Conservation (phyloP, 1,140 invertebrate genomes). For the Drosophila nebulosa region DNA sequence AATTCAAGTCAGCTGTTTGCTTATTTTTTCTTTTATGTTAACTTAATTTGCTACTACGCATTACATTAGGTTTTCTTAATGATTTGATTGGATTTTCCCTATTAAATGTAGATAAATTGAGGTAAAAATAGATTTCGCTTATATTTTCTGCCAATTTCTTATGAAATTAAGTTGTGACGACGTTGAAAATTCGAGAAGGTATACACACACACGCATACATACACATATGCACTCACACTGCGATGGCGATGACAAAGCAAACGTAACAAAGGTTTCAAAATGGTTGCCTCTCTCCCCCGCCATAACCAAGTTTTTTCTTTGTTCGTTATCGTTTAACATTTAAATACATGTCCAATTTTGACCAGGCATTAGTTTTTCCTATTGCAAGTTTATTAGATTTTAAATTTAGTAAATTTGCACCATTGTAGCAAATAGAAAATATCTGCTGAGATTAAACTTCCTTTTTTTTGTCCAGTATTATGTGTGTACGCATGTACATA, state of each 20-base stretch:
- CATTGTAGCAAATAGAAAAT: neutral
- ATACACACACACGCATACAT: neutral
- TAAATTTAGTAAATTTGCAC: too few species aligned
- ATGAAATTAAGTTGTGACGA: conserved; percentile 41
- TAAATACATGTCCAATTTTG: too few species aligned
- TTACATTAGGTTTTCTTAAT: neutral
- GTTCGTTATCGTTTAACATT: too few species aligned
- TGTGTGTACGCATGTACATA: neutral
- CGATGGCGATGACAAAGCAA: conserved; percentile 12
- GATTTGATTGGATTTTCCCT: neutral
- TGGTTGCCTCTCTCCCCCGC: neutral
- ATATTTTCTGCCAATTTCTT: conserved; percentile 12
- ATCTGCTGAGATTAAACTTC: neutral
- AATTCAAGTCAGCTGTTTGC: neutral
- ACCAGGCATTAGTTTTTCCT: too few species aligned
- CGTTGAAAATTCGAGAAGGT: conserved; percentile 37
- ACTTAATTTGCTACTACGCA: neutral
- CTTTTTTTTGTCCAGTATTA: neutral
- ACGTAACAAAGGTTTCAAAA: conserved; percentile 36
- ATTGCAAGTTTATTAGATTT: too few species aligned
- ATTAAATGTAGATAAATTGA: neutral
- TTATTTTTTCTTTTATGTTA: neutral
- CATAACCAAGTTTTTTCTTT: conserved; percentile 1
- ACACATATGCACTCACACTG: neutral
- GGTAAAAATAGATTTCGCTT: neutral